These are phyloP conservation scores for Mongoloraphidia duomilia DNA, from an alignment of 2,888 invertebrate species.

Conservation along the genomic window DNA sequence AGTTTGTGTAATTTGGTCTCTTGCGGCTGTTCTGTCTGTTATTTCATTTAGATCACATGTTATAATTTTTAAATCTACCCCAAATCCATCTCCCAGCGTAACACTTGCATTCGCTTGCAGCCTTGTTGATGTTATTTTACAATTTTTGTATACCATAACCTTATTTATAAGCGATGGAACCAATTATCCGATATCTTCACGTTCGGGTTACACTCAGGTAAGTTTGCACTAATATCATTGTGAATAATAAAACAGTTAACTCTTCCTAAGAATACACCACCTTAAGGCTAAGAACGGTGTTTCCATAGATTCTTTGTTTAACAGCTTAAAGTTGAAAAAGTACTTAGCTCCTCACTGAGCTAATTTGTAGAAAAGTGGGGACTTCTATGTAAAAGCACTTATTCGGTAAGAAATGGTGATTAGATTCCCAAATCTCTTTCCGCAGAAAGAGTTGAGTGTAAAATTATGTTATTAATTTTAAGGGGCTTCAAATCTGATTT, in stretches of 20 bases:
- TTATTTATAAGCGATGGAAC: constrained; percentile 48
- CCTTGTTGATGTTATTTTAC: constrained; percentile 44
- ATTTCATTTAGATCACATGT: constrained; percentile 55
- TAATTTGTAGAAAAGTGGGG: too few species aligned
- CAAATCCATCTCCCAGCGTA: constrained; percentile 22
- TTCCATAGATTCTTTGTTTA: too few species aligned
- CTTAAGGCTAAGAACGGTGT: too few species aligned
- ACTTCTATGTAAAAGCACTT: too few species aligned
- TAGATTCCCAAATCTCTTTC: too few species aligned
- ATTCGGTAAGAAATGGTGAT: too few species aligned
- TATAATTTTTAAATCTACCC: constrained; percentile 28
- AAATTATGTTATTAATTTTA: too few species aligned
- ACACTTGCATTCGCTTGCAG: constrained; percentile 41
- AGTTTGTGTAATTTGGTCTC: constrained; percentile 52
- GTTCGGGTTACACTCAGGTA: constrained; percentile 39
- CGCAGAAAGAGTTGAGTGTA: too few species aligned
- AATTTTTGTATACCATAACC: constrained; percentile 53
- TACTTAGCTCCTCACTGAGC: too few species aligned
- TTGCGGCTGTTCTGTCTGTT: constrained; percentile 49
- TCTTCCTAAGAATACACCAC: too few species aligned
- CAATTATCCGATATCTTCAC: constrained; percentile 35
- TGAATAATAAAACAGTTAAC: not conserved
- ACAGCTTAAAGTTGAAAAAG: too few species aligned
- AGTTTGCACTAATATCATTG: constrained; percentile 17
- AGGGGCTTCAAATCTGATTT: too few species aligned